Evolutionary conservation across 2,113 vertebrate genomes (phyloP).

Genomic region (Leucopsar rothschildi): DNA sequence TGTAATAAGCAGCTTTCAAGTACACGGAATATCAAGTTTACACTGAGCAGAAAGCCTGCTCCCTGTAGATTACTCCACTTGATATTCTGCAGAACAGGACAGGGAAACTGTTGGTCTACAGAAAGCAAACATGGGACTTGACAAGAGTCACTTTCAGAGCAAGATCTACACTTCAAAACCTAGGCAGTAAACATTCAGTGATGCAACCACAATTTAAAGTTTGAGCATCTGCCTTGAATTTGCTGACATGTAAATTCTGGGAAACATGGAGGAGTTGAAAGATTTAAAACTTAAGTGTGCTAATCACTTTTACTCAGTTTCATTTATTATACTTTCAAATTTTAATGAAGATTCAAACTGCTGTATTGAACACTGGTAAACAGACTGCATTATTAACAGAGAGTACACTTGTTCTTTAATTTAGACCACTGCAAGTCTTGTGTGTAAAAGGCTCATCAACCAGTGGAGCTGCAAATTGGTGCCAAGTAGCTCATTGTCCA

Average conservation of each 20-base stretch:
- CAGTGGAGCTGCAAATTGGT: background rate
- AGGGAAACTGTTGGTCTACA: background rate
- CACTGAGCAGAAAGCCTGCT: background rate
- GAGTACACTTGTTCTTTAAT: background rate
- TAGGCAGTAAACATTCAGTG: background rate
- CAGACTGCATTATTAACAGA: background rate
- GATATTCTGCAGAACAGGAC: background rate
- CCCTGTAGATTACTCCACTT: background rate
- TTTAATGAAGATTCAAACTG: background rate
- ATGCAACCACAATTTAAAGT: background rate
- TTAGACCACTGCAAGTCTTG: background rate
- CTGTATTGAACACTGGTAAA: background rate
- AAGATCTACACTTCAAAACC: background rate
- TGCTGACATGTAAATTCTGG: background rate
- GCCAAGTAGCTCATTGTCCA: conserved; percentile 9
- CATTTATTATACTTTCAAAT: background rate
- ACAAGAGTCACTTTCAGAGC: background rate
- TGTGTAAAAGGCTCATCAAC: background rate
- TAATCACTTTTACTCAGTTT: background rate
- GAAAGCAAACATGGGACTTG: background rate
- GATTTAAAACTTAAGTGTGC: background rate
- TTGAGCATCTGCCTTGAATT: background rate
- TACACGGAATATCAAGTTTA: background rate
- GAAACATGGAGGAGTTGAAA: background rate
- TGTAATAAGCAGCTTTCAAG: background rate